A percentile compares a stretch with the other conserved stretches of the same genome.
phyloP scores from a whole-genome alignment of 2,888 invertebrate genomes.

The Subacronicta megacephala region DNA sequence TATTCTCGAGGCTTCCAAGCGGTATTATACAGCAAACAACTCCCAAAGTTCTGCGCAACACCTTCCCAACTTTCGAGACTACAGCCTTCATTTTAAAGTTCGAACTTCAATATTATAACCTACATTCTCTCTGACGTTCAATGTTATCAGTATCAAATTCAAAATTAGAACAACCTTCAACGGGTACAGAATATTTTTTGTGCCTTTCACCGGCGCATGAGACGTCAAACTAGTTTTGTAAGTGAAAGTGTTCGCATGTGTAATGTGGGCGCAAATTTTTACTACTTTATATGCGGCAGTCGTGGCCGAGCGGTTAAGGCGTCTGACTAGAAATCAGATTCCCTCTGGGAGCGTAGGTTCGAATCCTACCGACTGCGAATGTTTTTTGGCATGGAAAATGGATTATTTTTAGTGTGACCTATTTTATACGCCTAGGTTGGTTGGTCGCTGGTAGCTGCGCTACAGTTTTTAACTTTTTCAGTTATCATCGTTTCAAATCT shows the following conservation, averaged over 20 bases:
- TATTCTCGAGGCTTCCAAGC: conserved; percentile 3
- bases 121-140: conserved; percentile 2
- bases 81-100: neutral
- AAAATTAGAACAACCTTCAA: conserved; percentile 18
- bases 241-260: conserved; percentile 29
- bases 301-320: conserved; percentile 97
- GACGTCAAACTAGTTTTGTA: conserved; percentile 31
- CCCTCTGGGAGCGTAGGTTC: conserved; percentile 97
- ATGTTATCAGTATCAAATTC: conserved; percentile 1
- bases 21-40: conserved; percentile 5
- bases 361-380: conserved; percentile 95
- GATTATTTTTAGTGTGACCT: conserved; percentile 20
- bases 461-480: too few species aligned
- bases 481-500: too few species aligned
- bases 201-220: conserved; percentile 28
- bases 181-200: neutral
- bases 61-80: neutral
- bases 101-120: neutral
- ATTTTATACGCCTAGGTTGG: neutral
- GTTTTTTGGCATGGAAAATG: conserved; percentile 7
- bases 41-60: conserved; percentile 5
- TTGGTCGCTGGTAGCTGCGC: too few species aligned
- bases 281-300: conserved; percentile 81
- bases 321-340: conserved; percentile 97
- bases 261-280: conserved; percentile 3